Base-by-base conservation (phyloP, 1,140 invertebrate species). In the Plectrocnemia conspersa region DNA sequence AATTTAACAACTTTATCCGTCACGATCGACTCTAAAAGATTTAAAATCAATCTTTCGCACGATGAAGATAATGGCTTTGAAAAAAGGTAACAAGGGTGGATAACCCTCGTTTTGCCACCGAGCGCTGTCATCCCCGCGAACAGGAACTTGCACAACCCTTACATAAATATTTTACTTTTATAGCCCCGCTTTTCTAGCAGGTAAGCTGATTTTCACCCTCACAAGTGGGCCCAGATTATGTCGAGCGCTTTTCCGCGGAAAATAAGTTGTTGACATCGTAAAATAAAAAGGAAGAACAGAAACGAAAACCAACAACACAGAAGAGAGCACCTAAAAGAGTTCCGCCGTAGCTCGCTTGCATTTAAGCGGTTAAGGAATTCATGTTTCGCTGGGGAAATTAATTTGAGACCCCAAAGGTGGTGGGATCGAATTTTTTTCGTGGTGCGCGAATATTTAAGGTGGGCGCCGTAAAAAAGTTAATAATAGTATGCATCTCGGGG, bases 381-480 rank as follows among this genome's bases (percentile, higher is more conserved):
- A 60, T 60, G 58, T 53, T 56, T 36, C 58, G 54, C 58, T 22
- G 16, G 58, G 58, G 58, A 60, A 60, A 60, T 60, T 60, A 60
- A 60, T 60, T 56, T 60, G 54, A 54, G 56, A 47, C 41, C 53
- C 53, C 29, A 49, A 35, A 16, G 48, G 47, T 35, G 46, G 22
- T 47, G n/a, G 27, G 45, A 58, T 58, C 50, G 56, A 58, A 58
- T 58, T 58, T 58, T 58, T 41, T 35, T 35, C 25, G 6, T 46
- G 40, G 4, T 32, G 29, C 15, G 46, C 33, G 46, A 41, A 16
- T 41, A 21, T 2, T 29, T 38, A 40, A 23, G 36, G 36, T 52
- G 15, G 21, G 27, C 32, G 11, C 23, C 19, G 32, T 11, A 42
- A 44, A 41, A 52, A 52, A 38, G 9, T 16, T 18, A 24, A 35